A percentile compares a stretch with the other conserved stretches of the same genome.
phyloP scores from a whole-genome alignment of 2,888 invertebrate genomes.

The Arrhopalites spinosus region DNA sequence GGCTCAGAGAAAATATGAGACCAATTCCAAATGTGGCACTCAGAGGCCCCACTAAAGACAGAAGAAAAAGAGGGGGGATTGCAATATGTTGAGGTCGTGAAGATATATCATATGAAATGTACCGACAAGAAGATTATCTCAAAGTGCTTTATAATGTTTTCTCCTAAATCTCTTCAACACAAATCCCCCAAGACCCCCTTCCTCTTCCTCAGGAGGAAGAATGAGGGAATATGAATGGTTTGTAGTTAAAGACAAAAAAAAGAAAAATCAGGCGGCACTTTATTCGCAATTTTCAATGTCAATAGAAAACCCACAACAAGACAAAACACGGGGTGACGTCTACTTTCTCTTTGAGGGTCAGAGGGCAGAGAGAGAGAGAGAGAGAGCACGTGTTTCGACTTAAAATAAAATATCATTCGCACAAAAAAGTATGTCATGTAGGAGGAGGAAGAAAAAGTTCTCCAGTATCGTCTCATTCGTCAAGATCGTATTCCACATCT shows the following conservation, averaged over 20 bases:
- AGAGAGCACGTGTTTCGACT: slow-evolving; percentile 10
- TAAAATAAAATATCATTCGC: not conserved
- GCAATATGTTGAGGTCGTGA: too few species aligned
- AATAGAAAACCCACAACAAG: not conserved
- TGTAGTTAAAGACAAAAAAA: not conserved
- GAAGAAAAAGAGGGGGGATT: too few species aligned
- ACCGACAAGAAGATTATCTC: not conserved
- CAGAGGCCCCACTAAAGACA: too few species aligned
- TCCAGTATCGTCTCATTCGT: too few species aligned
- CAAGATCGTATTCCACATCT: too few species aligned
- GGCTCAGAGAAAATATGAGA: too few species aligned
- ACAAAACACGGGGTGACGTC: not conserved
- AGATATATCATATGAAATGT: not conserved
- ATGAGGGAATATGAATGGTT: not conserved
- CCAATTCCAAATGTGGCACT: too few species aligned
- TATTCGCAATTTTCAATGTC: not conserved
- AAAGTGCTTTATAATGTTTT: slow-evolving; percentile 15
- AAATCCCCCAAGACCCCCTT: not conserved
- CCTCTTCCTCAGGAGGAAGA: not conserved
- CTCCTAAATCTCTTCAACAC: not conserved
- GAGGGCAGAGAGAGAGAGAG: not conserved
- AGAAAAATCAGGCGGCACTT: not conserved
- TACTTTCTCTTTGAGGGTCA: not conserved
- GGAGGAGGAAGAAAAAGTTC: not conserved
- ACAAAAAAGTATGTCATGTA: not conserved